Evolutionary conservation across 2,888 invertebrate species (phyloP), one percentile per base, ranked within the genome.

Genomic region (Lycocerus yunnanus): DNA sequence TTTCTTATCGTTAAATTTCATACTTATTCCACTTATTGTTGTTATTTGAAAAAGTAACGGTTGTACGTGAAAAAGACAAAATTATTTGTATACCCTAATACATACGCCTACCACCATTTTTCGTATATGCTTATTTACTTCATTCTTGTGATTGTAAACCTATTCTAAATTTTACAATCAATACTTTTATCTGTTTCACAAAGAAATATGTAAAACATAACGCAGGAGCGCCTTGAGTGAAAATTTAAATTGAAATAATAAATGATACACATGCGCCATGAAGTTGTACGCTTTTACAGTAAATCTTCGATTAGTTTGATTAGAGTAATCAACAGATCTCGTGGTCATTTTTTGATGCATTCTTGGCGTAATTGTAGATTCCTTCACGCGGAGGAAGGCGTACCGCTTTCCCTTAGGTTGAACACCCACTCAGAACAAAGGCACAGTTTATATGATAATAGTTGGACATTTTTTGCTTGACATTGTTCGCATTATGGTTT

Each of bases 271-370:
- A 78, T 74, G 79, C 80, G 80, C 80, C 69, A 74, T 74, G 74
- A 72, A 75, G 70, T 68, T 70, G 68, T 71, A 68, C 68, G 69
- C 75, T 67, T 80, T 81, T 80, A 78, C 79, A 77, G 80, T 81
- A 82, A 83, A 82, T 83, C 80, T 82, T 81, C 83, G 83, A 83
- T 84, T 84, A 84, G 82, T 79, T 81, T 82, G 83, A 84, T 84
- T 83, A 84, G 82, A 80, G 82, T 83, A 83, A 83, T 84, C 82
- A 80, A 77, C 77, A 75, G 75, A 73, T 69, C 75, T 81, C 81
- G 75, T 14, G 15, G 15, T 63, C 74, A 72, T 74, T 75, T 78
- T 74, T 77, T 78, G 77, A 78, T 77, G 77, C 78, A 78, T 77
- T 77, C 77, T 70, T 76, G 70, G 73, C 78, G 78, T 80, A 80